Evolutionary conservation across 2,113 vertebrate genomes (phyloP), one percentile per base, ranked within the genome.

Genomic region (Perca schrenkii): DNA sequence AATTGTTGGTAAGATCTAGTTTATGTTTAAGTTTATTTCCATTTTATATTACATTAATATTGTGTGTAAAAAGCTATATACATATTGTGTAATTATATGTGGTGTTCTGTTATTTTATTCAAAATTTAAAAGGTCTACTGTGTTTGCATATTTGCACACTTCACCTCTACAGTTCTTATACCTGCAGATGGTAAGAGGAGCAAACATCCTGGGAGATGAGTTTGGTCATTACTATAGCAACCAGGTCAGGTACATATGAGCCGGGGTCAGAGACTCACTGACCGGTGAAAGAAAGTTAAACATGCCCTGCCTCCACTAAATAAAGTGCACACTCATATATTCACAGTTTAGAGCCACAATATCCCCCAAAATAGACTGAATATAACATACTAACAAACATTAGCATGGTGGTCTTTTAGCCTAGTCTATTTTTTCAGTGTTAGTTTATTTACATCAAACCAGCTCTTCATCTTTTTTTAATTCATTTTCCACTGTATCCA

Each of bases 201-300:
- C 77, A 87, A 89, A 88, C 63, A 82, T 19, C 73, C 76, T 60
- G 1, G 6, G 62, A 75, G 83, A 80, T 81, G 82, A 88, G 88
- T 87, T 89, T 85, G 66, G 75, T 11, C 22, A 16, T 77, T 25
- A 3, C 92, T 67, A 90, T 77, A 81, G 88, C 78, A 86, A 94
- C 92, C 70, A 60, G 50, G 84, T 82, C 65, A 80, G 43, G 64
- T 71, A 78, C 90, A 88, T 54, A 88, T 53, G 68, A 77, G 79
- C 77, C 22, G 19, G 56, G 79, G 86, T 86, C 80, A 85, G 67
- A 2, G 3, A 88, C 74, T 86, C 80, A 25, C 67, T 86, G 89
- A 92, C 73, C 53, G 10, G 62, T 70, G 78, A 79, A 79, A 79
- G 73, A 80, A 64, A 72, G 78, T 65, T 54, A 67, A 64, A 66